Conservation (phyloP, 2,113 vertebrate genomes). For the Ophthalmolycus amberensis region DNA sequence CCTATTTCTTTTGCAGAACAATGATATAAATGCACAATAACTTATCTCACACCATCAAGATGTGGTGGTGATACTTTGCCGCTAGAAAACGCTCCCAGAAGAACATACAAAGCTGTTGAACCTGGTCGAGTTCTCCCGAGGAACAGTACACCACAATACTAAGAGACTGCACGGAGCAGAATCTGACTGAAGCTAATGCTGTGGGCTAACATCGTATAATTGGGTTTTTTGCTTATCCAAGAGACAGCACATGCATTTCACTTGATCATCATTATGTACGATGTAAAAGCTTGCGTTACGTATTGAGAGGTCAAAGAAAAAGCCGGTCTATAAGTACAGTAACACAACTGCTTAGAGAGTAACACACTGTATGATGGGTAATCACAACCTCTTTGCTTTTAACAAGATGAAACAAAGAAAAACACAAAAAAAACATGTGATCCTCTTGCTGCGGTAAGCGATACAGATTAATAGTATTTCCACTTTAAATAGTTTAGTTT, state of each 20-base stretch:
- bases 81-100: slow-evolving; percentile 32
- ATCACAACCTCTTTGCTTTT: slow-evolving; percentile 32
- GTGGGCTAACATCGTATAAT: slow-evolving; percentile 62
- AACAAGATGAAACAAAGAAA: slow-evolving; percentile 37
- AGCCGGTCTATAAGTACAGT: slow-evolving; percentile 66
- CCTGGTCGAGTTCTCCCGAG: slow-evolving; percentile 18
- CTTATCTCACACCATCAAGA: slow-evolving; percentile 59
- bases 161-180: slow-evolving; percentile 48
- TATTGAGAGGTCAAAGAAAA: slow-evolving; percentile 64
- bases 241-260: slow-evolving; percentile 75
- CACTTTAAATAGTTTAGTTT: slow-evolving; percentile 67
- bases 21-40: slow-evolving; percentile 72
- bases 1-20: slow-evolving; percentile 69
- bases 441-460: slow-evolving; percentile 56
- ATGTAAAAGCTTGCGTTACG: slow-evolving; percentile 64
- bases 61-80: slow-evolving; percentile 37
- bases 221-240: slow-evolving; percentile 53
- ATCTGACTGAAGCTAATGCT: slow-evolving; percentile 59
- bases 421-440: neutral
- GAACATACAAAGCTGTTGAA: slow-evolving; percentile 25
- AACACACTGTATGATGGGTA: slow-evolving; percentile 35
- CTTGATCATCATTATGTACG: slow-evolving; percentile 61
- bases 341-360: slow-evolving; percentile 59
- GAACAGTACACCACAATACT: slow-evolving; percentile 53
- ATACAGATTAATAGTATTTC: slow-evolving; percentile 66